Percentiles rank a stretch among this genome's conserved stretches.
Conservation (phyloP, 2,888 invertebrate species). For the Sipha maydis region DNA sequence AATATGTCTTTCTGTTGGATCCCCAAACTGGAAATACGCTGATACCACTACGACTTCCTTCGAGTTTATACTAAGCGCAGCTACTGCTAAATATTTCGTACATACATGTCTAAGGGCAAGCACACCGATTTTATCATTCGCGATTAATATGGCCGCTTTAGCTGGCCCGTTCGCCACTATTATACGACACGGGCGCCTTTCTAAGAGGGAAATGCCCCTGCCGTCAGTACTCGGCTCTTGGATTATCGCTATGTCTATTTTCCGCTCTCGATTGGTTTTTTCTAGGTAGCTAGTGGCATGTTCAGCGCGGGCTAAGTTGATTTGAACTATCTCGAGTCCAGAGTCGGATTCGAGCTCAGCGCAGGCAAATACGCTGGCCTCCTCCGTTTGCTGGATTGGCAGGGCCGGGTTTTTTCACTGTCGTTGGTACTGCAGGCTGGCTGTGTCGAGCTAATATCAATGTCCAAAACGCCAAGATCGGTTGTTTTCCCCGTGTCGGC, state of each 20-base stretch:
- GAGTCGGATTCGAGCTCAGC: background rate
- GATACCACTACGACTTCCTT: background rate
- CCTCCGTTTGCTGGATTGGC: background rate
- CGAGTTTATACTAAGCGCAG: background rate
- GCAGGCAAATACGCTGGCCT: background rate
- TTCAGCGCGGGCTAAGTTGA: background rate
- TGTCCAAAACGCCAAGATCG: too few relatives aligned
- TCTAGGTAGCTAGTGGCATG: background rate
- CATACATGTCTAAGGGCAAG: background rate
- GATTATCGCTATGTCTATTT: background rate
- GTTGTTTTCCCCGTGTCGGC: too few relatives aligned
- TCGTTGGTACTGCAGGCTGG: background rate
- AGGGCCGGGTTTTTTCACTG: background rate
- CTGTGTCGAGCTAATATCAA: background rate
- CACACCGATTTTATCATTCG: background rate
- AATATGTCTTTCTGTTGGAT: background rate
- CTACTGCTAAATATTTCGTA: background rate
- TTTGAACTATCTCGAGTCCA: background rate
- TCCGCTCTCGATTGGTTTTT: background rate
- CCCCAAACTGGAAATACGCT: background rate
- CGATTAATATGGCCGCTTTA: background rate
- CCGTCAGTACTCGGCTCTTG: background rate
- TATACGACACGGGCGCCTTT: background rate
- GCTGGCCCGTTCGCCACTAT: background rate
- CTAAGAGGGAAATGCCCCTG: background rate